phyloP scores from a whole-genome alignment of 2,888 invertebrate genomes.

The Mesorhabditis belari region DNA sequence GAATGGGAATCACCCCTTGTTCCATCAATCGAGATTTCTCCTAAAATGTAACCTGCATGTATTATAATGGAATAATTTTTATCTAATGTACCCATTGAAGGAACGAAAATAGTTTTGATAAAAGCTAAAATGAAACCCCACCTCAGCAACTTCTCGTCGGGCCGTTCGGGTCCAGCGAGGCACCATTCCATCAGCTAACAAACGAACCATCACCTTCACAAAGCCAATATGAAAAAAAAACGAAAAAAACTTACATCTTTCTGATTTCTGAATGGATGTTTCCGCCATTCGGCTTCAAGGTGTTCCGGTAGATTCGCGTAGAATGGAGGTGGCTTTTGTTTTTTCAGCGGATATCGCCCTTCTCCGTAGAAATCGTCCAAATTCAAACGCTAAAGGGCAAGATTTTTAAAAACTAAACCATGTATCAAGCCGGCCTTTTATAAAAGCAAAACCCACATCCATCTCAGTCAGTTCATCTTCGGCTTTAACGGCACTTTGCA shows the following conservation, averaged over 20 bases:
- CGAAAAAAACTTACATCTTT: constrained; percentile 25
- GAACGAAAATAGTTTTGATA: not conserved
- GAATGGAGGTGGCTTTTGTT: constrained; percentile 35
- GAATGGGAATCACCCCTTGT: constrained; percentile 38
- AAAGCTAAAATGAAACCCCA: not conserved
- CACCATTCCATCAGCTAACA: constrained; percentile 46
- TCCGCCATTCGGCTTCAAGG: constrained; percentile 43
- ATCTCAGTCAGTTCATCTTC: constrained; percentile 43
- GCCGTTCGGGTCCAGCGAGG: constrained; percentile 45
- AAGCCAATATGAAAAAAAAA: not conserved
- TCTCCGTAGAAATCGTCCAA: constrained; percentile 53
- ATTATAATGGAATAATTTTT: too few relatives aligned
- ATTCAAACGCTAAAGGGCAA: constrained; percentile 37
- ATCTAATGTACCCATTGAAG: too few relatives aligned
- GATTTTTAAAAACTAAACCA: not conserved
- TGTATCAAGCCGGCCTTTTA: not conserved
- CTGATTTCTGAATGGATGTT: constrained; percentile 51
- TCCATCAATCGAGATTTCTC: not conserved
- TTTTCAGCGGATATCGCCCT: constrained; percentile 46
- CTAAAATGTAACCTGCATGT: too few relatives aligned
- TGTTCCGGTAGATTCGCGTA: constrained; percentile 37
- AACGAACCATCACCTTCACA: constrained; percentile 40
- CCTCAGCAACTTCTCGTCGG: constrained; percentile 13
- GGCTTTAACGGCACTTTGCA: constrained; percentile 32
- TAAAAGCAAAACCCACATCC: constrained; percentile 31